Evolutionary conservation across 2,888 invertebrate species (phyloP).

Genomic region (Gnatocerus cornutus): DNA sequence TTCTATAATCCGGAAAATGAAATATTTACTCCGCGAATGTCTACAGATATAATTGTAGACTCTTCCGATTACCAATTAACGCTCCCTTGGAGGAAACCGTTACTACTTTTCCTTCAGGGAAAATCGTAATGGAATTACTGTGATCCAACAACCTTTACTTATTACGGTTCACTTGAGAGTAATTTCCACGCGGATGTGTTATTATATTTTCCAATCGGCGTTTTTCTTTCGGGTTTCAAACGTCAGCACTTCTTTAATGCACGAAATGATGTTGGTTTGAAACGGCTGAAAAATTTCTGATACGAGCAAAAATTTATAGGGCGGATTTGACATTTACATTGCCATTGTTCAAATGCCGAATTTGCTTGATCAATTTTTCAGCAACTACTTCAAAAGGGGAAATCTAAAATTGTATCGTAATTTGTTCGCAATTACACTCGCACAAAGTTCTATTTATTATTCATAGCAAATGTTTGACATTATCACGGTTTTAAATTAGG

Average conservation of each 20-base stretch:
- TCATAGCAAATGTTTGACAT: too few relatives aligned
- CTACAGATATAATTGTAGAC: conserved; percentile 37
- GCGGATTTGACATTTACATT: not conserved
- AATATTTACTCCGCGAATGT: conserved; percentile 30
- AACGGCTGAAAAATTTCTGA: not conserved
- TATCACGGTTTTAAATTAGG: too few relatives aligned
- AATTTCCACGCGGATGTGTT: conserved; percentile 56
- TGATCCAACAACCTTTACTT: conserved; percentile 44
- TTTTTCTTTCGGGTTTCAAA: conserved; percentile 24
- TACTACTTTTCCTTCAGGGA: conserved; percentile 28
- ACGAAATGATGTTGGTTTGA: not conserved
- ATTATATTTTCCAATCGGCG: conserved; percentile 59
- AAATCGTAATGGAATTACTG: conserved; percentile 43
- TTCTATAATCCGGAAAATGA: conserved; percentile 39
- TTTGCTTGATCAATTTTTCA: too few relatives aligned
- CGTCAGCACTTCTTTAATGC: conserved; percentile 28
- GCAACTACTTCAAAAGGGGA: too few relatives aligned
- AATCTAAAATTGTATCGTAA: too few relatives aligned
- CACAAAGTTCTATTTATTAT: too few relatives aligned
- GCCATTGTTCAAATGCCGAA: too few relatives aligned
- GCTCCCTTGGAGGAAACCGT: conserved; percentile 25
- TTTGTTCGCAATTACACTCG: too few relatives aligned
- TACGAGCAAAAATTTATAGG: not conserved
- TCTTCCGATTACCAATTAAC: conserved; percentile 42
- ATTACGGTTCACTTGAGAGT: conserved; percentile 53